phyloP scores from a whole-genome alignment of 2,888 invertebrate species.

The Zygaena filipendulae region DNA sequence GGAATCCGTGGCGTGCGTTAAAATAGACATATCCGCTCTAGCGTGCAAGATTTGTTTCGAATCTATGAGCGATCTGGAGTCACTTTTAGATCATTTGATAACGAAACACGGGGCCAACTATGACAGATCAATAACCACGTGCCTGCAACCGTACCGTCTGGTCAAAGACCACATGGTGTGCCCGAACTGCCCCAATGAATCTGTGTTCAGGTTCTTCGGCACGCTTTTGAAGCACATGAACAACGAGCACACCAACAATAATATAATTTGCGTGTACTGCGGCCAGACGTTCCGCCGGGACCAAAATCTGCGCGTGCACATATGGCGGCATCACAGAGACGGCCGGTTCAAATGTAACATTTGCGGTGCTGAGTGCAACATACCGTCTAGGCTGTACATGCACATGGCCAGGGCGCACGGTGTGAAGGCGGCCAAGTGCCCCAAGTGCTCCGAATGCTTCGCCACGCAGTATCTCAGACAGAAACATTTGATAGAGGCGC shows the following conservation, averaged over 20 bases:
- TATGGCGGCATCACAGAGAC: slow-evolving; percentile 54
- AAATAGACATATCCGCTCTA: slow-evolving; percentile 48
- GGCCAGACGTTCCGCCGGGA: slow-evolving; percentile 53
- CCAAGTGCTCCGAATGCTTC: slow-evolving; percentile 52
- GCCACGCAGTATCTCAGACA: slow-evolving; percentile 61
- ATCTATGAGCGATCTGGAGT: slow-evolving; percentile 38
- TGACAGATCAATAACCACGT: slow-evolving; percentile 49
- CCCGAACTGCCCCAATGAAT: slow-evolving; percentile 45
- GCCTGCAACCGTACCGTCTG: slow-evolving; percentile 47
- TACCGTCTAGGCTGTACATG: slow-evolving; percentile 54
- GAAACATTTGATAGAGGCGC: slow-evolving; percentile 65
- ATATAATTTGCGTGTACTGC: slow-evolving; percentile 57
- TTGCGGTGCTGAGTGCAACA: slow-evolving; percentile 49
- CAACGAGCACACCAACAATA: slow-evolving; percentile 51
- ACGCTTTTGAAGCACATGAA: slow-evolving; percentile 56
- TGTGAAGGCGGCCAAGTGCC: slow-evolving; percentile 53
- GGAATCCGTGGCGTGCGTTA: slow-evolving; percentile 54
- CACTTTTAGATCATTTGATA: slow-evolving; percentile 45
- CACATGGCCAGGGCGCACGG: slow-evolving; percentile 58
- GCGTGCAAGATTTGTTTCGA: slow-evolving; percentile 55
- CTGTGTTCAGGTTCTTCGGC: slow-evolving; percentile 53
- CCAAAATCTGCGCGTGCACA: slow-evolving; percentile 52
- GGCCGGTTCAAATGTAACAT: slow-evolving; percentile 50
- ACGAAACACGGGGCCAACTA: slow-evolving; percentile 47
- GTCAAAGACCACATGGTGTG: slow-evolving; percentile 53